A percentile compares a stretch with the other conserved stretches of the same genome.
These are phyloP conservation scores for Drosophila neocordata DNA, from an alignment of 1,140 invertebrate genomes.

Conservation along the genomic window DNA sequence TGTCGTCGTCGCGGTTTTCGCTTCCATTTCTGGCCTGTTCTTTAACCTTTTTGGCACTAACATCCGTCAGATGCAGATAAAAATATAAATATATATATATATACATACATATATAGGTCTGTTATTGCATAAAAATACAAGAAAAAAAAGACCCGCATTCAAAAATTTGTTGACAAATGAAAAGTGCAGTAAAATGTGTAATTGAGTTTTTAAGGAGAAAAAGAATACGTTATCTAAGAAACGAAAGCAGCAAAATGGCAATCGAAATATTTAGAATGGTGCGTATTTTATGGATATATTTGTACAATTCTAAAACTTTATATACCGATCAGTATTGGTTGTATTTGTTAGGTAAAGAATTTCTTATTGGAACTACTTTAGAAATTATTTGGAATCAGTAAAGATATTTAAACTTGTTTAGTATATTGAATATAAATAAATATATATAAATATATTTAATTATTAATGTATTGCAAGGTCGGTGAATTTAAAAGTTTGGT, in stretches of 20 bases:
- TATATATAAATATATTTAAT: too few species aligned
- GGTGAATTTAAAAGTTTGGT: too few species aligned
- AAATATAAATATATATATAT: background rate
- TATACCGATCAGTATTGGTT: too few species aligned
- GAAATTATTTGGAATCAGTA: too few species aligned
- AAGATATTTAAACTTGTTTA: too few species aligned
- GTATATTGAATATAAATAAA: too few species aligned
- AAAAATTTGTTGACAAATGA: slow-evolving; percentile 11
- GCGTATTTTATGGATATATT: background rate
- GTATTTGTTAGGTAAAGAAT: too few species aligned
- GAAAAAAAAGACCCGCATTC: slow-evolving; percentile 2
- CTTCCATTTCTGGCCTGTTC: slow-evolving; percentile 36
- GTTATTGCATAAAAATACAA: slow-evolving; percentile 5
- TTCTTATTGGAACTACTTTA: too few species aligned
- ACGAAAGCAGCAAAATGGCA: slow-evolving; percentile 2
- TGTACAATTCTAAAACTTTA: too few species aligned
- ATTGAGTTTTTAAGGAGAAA: background rate
- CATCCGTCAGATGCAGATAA: slow-evolving; percentile 33
- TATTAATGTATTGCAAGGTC: too few species aligned
- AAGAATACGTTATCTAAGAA: background rate
- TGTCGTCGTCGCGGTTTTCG: slow-evolving; percentile 61
- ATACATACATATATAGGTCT: background rate
- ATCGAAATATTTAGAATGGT: background rate
- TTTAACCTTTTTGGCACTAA: slow-evolving; percentile 40
- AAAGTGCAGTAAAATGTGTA: slow-evolving; percentile 9